Evolutionary conservation across 2,888 invertebrate species (phyloP).

Genomic region (Cepaea hortensis): DNA sequence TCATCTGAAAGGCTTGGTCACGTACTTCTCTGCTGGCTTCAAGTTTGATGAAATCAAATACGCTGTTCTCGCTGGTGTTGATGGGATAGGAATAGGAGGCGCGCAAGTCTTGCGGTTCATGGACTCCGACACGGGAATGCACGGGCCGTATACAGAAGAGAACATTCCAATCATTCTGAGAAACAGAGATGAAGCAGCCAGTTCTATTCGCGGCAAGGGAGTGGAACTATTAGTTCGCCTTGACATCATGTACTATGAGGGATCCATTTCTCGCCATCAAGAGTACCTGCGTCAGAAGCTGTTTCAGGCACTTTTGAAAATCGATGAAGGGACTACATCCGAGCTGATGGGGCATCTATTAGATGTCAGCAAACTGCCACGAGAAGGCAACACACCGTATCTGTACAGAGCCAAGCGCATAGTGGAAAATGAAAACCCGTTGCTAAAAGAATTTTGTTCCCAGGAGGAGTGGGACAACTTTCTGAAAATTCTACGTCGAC

Average conservation of each 20-base stretch:
- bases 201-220: conserved; percentile 55
- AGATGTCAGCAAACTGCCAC: conserved; percentile 36
- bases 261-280: conserved; percentile 55
- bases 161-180: conserved; percentile 59
- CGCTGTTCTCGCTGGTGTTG: conserved; percentile 60
- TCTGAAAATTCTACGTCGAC: conserved; percentile 37
- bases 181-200: conserved; percentile 58
- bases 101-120: conserved; percentile 61
- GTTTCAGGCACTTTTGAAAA: conserved; percentile 53
- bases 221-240: conserved; percentile 58
- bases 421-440: conserved; percentile 49
- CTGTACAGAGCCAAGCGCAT: conserved; percentile 53
- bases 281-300: conserved; percentile 54
- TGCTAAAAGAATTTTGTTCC: conserved; percentile 54
- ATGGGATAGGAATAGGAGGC: conserved; percentile 61
- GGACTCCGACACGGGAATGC: conserved; percentile 61
- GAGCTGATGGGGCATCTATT: conserved; percentile 39
- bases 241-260: conserved; percentile 63
- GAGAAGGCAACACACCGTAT: conserved; percentile 45
- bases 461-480: conserved; percentile 54
- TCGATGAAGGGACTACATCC: conserved; percentile 49
- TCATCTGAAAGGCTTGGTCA: conserved; percentile 58
- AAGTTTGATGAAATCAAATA: conserved; percentile 61
- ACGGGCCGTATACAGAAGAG: conserved; percentile 63
- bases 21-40: conserved; percentile 63